Evolutionary conservation across 2,888 invertebrate genomes (phyloP), one percentile per base, ranked within the genome.

Genomic region (Ornithoptera priamus): DNA sequence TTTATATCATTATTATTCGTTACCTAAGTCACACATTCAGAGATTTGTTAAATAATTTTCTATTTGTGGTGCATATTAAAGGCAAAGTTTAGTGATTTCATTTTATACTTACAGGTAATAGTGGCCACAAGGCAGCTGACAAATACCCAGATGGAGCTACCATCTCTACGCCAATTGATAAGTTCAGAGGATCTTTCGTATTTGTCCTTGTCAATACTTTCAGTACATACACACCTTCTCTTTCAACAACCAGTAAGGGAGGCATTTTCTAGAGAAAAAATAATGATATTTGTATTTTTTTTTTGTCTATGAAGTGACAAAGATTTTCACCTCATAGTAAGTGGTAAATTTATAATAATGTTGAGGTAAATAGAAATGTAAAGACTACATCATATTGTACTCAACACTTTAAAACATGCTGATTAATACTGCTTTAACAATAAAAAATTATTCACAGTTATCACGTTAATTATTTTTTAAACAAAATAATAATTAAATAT

Each of bases 81-180:
- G 30, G 30, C 30, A 1, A 8, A 42, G 42, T 42, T 42, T 1
- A 12, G 2, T 42, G 1, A 42, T 12, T 42, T 1, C 2, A 53
- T 22, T n/a, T 12, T 22, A 68, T 72, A 87, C 92, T 93, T 88
- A 96, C 96, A 74, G 96, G 96, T 73, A 98, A 86, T 7, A 98
- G 90, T 0, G 98, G 98, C 95, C 96, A 98, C 84, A 98, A 97
- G 1, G 95, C 95, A 8, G 98, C 98, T 0, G 97, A 97, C 60
- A 98, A 93, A 83, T 96, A 98, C 0, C 98, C 97, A 79, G 96
- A 94, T 0, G 95, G 94, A 50, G 96, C 95, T 73, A 94, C 90
- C 94, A 97, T 96, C 83, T 96, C 95, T 22, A 97, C 92, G 65
- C 94, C 94, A 1, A 96, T 93, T 0, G 93, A 89, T 0, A 95